phyloP scores from a whole-genome alignment of 2,888 invertebrate species.

The Tenthredo mesomela region DNA sequence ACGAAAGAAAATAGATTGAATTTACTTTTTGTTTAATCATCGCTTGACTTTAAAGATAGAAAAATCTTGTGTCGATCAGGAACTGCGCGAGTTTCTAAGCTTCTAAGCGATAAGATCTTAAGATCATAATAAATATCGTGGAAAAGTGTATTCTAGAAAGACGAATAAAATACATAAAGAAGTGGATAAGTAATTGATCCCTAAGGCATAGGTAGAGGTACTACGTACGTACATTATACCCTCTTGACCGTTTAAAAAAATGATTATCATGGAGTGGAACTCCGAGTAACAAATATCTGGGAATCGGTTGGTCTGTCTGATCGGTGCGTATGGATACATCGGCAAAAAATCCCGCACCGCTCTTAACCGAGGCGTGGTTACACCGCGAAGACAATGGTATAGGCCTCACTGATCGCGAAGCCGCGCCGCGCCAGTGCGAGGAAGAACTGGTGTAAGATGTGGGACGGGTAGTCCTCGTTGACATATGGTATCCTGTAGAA shows the following conservation, averaged over 20 bases:
- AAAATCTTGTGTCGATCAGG: not conserved
- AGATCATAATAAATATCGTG: not conserved
- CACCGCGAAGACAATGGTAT: slow-evolving; percentile 51
- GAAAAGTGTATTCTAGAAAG: not conserved
- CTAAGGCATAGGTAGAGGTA: not conserved
- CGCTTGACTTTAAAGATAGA: not conserved
- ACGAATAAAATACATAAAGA: not conserved
- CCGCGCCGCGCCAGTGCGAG: slow-evolving; percentile 38
- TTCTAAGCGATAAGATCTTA: not conserved
- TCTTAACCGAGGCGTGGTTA: slow-evolving; percentile 47
- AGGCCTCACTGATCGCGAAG: slow-evolving; percentile 42
- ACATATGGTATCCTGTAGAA: slow-evolving; percentile 63
- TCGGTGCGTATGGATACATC: slow-evolving; percentile 32
- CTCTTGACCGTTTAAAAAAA: not conserved
- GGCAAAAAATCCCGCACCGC: slow-evolving; percentile 32
- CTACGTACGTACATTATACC: not conserved
- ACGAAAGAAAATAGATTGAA: not conserved
- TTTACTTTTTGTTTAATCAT: not conserved
- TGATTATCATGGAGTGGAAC: not conserved
- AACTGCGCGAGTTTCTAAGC: not conserved
- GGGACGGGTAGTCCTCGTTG: slow-evolving; percentile 51
- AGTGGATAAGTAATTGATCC: not conserved
- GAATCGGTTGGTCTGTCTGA: slow-evolving; percentile 10
- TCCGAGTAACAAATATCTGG: slow-evolving; percentile 6
- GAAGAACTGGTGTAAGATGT: slow-evolving; percentile 58